A percentile compares a stretch with the other conserved stretches of the same genome.
Conservation (phyloP, 2,113 vertebrate genomes). For the Trematocara marginatum region DNA sequence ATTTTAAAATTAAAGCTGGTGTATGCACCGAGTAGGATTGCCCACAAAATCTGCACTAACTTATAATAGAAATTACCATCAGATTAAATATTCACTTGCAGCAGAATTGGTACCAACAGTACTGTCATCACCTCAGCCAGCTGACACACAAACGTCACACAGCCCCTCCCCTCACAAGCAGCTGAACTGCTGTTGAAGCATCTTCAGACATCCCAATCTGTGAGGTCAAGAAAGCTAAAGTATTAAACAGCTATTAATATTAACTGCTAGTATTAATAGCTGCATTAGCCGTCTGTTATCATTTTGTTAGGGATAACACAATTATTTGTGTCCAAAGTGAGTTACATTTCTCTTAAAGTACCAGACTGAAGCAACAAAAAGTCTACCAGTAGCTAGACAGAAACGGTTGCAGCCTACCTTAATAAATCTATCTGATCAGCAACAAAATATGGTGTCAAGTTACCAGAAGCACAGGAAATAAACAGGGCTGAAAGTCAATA, state of each 20-base stretch:
- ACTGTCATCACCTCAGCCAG: not conserved
- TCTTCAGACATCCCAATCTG: not conserved
- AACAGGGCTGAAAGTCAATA: not conserved
- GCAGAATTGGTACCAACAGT: not conserved
- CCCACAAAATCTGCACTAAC: not conserved
- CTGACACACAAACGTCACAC: not conserved
- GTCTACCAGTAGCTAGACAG: not conserved
- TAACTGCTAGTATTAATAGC: not conserved
- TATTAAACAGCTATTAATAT: not conserved
- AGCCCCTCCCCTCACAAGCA: not conserved
- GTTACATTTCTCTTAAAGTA: not conserved
- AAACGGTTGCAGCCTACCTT: not conserved
- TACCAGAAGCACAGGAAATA: not conserved
- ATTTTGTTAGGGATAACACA: not conserved
- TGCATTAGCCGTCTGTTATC: not conserved
- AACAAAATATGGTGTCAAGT: not conserved
- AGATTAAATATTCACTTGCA: not conserved
- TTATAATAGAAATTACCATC: not conserved
- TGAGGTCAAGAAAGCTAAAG: not conserved
- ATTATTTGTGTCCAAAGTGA: not conserved
- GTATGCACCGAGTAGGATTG: not conserved
- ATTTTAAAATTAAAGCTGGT: not conserved
- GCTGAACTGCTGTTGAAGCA: not conserved
- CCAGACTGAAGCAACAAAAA: not conserved
- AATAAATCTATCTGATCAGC: not conserved